phyloP scores from a whole-genome alignment of 2,113 vertebrate species.

The Sporophila hypoxantha region DNA sequence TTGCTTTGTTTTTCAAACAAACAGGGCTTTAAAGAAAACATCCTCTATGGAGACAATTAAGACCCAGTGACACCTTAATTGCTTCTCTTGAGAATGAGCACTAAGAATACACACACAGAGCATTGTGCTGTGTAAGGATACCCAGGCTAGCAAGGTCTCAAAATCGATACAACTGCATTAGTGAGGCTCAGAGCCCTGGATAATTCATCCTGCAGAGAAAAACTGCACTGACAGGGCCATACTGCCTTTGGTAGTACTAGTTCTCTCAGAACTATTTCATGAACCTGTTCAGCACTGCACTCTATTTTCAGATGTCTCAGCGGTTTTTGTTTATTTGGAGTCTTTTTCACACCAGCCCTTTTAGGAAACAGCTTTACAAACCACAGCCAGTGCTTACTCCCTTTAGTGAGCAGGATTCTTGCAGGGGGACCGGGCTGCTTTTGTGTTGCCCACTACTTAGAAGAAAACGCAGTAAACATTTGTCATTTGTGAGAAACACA shows the following conservation, averaged over 20 bases:
- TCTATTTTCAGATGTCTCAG: not conserved
- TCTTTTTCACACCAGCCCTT: not conserved
- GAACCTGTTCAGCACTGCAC: not conserved
- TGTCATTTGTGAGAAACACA: not conserved
- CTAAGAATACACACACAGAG: not conserved
- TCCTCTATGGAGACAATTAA: not conserved
- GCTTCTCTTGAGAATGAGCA: not conserved
- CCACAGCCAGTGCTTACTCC: not conserved
- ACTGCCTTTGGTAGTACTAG: not conserved
- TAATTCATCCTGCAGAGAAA: constrained; percentile 3
- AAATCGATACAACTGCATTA: constrained; percentile 9
- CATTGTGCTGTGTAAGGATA: not conserved
- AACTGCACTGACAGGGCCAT: not conserved
- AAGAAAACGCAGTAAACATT: not conserved
- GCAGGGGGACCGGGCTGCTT: not conserved
- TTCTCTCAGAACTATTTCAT: not conserved
- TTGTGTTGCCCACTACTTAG: not conserved
- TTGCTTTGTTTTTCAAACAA: not conserved
- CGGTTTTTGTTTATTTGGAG: not conserved
- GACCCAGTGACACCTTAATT: not conserved
- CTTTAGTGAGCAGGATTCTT: not conserved
- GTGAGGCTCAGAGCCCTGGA: not conserved
- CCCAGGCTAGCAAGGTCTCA: not conserved
- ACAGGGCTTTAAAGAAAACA: not conserved
- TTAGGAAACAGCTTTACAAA: not conserved